Percentiles rank a stretch among this genome's conserved stretches.
These are phyloP conservation scores for Calliphora vicina DNA, from an alignment of 1,140 invertebrate species.

Conservation along the genomic window DNA sequence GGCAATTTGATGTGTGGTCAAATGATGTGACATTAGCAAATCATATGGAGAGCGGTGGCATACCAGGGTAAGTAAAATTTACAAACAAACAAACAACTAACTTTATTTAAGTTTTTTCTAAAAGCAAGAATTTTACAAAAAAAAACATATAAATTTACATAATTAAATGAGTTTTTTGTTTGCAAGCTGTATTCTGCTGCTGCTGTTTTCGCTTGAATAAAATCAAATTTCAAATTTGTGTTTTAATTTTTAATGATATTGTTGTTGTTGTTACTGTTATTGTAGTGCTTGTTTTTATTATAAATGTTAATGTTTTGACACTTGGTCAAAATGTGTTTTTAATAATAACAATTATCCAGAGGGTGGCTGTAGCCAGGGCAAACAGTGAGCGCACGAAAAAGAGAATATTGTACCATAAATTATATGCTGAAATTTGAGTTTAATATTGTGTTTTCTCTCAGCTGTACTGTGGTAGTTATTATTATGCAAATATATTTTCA, in stretches of 20 bases:
- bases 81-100: not conserved
- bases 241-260: not conserved
- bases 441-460: too few relatives aligned
- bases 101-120: not conserved
- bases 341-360: not conserved
- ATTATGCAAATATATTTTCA: too few relatives aligned
- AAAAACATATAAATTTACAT: not conserved
- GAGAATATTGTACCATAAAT: too few relatives aligned
- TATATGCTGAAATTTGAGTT: too few relatives aligned
- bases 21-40: constrained; percentile 96
- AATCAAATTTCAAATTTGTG: not conserved
- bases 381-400: too few relatives aligned
- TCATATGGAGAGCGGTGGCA: constrained; percentile 94
- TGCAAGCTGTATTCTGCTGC: not conserved
- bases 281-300: not conserved
- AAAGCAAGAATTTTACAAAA: constrained; percentile 25
- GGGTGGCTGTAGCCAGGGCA: not conserved
- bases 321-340: not conserved
- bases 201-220: not conserved
- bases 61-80: constrained; percentile 77
- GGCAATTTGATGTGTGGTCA: constrained; percentile 93
- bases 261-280: not conserved
- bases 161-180: not conserved
- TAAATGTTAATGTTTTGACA: not conserved
- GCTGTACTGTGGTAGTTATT: too few relatives aligned